Evolutionary conservation across 2,797 vertebrate genomes (phyloP).

Genomic region (Margarornis squamiger): DNA sequence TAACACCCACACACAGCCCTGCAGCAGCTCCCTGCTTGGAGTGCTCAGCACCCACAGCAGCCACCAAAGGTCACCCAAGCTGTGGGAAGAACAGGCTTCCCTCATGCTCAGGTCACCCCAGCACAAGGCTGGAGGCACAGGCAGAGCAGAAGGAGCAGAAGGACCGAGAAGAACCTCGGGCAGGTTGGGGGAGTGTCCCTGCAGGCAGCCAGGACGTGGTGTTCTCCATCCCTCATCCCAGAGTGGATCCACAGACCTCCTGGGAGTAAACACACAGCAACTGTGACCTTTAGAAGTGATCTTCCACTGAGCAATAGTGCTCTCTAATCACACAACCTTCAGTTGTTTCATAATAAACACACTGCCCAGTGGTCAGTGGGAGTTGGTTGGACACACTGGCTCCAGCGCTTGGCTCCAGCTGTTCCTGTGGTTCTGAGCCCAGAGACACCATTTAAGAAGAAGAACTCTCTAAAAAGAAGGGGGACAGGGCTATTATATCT

Average conservation of each 20-base stretch:
- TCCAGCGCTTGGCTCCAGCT: constrained; percentile 32
- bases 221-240: constrained; percentile 17
- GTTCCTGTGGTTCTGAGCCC: background rate
- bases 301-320: background rate
- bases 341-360: background rate
- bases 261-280: constrained; percentile 51
- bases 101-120: background rate
- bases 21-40: background rate
- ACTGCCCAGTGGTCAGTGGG: background rate
- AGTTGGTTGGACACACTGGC: background rate
- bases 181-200: background rate
- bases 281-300: constrained; percentile 50
- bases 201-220: background rate
- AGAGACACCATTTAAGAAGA: background rate
- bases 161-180: background rate
- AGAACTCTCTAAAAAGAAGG: background rate
- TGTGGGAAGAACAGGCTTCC: background rate
- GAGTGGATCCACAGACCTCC: background rate
- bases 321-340: background rate
- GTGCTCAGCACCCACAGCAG: background rate
- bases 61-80: background rate
- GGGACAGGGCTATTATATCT: background rate
- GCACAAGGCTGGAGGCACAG: background rate
- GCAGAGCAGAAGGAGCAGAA: background rate
- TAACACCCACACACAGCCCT: background rate